Base-by-base conservation (phyloP, 2,797 vertebrate species). In the Chelidonichthys spinosus region DNA sequence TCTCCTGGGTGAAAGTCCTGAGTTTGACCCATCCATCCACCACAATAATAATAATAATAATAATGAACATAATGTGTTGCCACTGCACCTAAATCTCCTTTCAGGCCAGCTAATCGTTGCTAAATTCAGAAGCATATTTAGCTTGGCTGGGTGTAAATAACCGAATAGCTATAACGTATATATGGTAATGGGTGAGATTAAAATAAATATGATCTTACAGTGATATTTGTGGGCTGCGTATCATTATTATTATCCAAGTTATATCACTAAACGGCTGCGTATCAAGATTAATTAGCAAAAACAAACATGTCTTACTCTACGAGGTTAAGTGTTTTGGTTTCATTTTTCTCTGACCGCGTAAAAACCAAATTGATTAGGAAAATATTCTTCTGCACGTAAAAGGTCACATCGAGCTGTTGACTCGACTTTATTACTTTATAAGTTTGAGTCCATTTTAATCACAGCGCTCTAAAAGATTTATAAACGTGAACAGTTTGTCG, bases 251-350 rank as follows among this genome's bases (percentile, higher is more conserved):
- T 47, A 18, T 62, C 8, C 47, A 36, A 39, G 4, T 3, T 60
- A 49, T 60, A 49, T 43, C 32, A 39, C 4, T 37, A 18, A 59
- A 61, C 46, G 49, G 52, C 18, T 43, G 35, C 40, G n/a, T 40
- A 52, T 61, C 32, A 76, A 36, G 7, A 56, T 42, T 15, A 62
- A 72, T 35, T 35, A 32, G 18, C 18, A 32, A n/a, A 10, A 13
- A 18, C 14, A 50, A 52, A 46, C 37, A 0, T 46, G 25, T 52
- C n/a, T 18, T 62, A 40, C 25, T 25, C 25, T 25, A 25, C 25
- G 25, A 25, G 25, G 25, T 25, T 25, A 25, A 40, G 4, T 25
- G 59, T 42, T 54, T 73, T 7, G 42, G 47, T 49, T 54, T 54
- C 52, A 54, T 25, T 25, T 11, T 2, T 43, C 11, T 43, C 42